A percentile compares a stretch with the other conserved stretches of the same genome.
These are phyloP conservation scores for Notodonta dromedarius DNA, from an alignment of 2,888 invertebrate species.

Conservation along the genomic window DNA sequence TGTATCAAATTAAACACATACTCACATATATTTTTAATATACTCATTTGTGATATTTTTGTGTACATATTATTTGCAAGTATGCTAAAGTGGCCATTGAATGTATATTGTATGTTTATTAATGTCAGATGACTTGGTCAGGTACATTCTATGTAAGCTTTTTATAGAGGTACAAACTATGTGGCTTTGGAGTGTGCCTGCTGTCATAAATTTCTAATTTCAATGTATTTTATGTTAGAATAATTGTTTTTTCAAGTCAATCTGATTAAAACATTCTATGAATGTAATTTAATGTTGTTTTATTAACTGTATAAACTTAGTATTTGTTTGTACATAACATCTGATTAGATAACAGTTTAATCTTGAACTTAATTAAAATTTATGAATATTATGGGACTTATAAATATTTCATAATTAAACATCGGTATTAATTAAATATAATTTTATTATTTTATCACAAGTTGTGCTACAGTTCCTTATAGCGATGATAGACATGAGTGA, in stretches of 20 bases:
- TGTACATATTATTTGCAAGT: slow-evolving; percentile 71
- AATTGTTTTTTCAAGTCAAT: slow-evolving; percentile 71
- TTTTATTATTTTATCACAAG: no score
- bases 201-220: slow-evolving; percentile 47
- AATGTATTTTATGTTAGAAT: slow-evolving; percentile 58
- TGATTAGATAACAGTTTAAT: no score
- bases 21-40: slow-evolving; percentile 53
- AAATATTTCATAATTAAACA: no score
- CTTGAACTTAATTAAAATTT: no score
- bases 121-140: slow-evolving; percentile 34
- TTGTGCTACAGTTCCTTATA: no score
- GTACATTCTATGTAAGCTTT: slow-evolving; percentile 34
- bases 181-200: slow-evolving; percentile 53
- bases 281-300: slow-evolving; percentile 60
- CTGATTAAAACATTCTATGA: slow-evolving; percentile 81
- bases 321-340: no score
- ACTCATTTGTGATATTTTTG: slow-evolving; percentile 76
- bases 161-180: no score
- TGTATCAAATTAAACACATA: slow-evolving; percentile 37
- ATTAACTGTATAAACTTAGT: slow-evolving; percentile 25
- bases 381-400: no score
- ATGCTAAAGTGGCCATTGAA: slow-evolving; percentile 72
- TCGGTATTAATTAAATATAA: no score
- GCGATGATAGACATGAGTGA: no score
- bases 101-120: slow-evolving; percentile 42